Percentiles rank a stretch among this genome's conserved stretches.
phyloP scores from a whole-genome alignment of 2,888 invertebrate genomes.

The Drosophila yooni region DNA sequence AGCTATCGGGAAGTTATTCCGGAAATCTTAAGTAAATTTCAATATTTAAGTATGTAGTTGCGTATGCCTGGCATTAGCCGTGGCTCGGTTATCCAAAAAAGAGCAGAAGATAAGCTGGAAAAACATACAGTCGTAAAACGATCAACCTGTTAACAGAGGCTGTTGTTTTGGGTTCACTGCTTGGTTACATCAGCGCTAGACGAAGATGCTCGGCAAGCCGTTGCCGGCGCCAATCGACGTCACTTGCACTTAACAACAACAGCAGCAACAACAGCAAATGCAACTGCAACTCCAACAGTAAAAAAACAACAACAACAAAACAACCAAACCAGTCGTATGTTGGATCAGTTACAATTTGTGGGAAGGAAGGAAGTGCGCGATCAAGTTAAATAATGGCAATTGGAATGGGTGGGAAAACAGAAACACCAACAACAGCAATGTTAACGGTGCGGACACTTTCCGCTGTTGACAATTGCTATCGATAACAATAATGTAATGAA shows the following conservation, averaged over 20 bases:
- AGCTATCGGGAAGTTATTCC: slow-evolving; percentile 27
- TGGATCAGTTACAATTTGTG: slow-evolving; percentile 22
- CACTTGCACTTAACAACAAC: slow-evolving; percentile 38
- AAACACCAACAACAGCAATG: not conserved
- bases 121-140: slow-evolving; percentile 25
- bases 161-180: slow-evolving; percentile 10
- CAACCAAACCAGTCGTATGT: slow-evolving; percentile 55
- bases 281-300: not conserved
- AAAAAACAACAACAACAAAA: not conserved
- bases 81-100: slow-evolving; percentile 15
- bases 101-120: slow-evolving; percentile 30
- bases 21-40: slow-evolving; percentile 38
- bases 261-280: not conserved
- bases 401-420: slow-evolving; percentile 44
- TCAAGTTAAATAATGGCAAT: slow-evolving; percentile 64
- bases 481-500: not conserved
- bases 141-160: slow-evolving; percentile 54
- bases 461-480: not conserved
- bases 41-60: slow-evolving; percentile 18
- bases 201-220: slow-evolving; percentile 62
- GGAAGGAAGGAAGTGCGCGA: slow-evolving; percentile 61
- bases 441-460: slow-evolving; percentile 23
- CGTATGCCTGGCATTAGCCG: slow-evolving; percentile 1
- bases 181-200: slow-evolving; percentile 63
- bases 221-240: slow-evolving; percentile 39